These are phyloP conservation scores for Calcarius lapponicus DNA, from an alignment of 2,797 vertebrate genomes.

Conservation along the genomic window DNA sequence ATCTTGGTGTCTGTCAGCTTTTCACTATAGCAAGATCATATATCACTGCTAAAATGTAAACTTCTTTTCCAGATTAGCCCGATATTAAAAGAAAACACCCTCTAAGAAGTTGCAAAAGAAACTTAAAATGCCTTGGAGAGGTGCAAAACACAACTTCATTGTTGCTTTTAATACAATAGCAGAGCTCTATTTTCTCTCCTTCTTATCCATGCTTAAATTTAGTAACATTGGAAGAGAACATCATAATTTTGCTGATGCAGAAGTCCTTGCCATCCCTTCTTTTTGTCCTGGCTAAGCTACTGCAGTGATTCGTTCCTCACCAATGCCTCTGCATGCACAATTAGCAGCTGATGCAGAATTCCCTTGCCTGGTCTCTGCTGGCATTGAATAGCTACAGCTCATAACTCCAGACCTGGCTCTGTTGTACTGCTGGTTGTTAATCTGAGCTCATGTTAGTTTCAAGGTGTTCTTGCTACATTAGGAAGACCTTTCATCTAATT, in stretches of 20 bases:
- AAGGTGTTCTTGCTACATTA: background rate
- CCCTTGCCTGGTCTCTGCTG: background rate
- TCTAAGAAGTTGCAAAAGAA: background rate
- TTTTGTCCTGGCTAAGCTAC: slow-evolving; percentile 21
- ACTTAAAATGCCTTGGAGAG: background rate
- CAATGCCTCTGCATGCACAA: background rate
- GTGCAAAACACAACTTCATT: background rate
- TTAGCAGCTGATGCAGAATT: slow-evolving; percentile 35
- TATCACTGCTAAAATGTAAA: background rate
- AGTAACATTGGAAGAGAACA: background rate
- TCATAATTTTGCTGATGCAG: slow-evolving; percentile 3
- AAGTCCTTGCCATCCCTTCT: background rate
- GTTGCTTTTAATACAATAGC: background rate
- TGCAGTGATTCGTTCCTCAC: background rate
- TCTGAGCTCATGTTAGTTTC: background rate
- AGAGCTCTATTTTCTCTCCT: background rate
- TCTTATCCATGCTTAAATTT: background rate
- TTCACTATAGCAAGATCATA: background rate
- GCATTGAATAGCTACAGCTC: background rate
- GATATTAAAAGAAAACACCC: background rate
- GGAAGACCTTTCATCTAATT: background rate
- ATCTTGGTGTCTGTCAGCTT: background rate
- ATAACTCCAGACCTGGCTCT: background rate
- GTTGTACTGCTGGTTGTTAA: background rate
- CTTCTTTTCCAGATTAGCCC: background rate